Percentiles rank a stretch among this genome's conserved stretches.
Evolutionary conservation across 1,140 invertebrate species (phyloP).

Genomic region (Cylas formicarius): DNA sequence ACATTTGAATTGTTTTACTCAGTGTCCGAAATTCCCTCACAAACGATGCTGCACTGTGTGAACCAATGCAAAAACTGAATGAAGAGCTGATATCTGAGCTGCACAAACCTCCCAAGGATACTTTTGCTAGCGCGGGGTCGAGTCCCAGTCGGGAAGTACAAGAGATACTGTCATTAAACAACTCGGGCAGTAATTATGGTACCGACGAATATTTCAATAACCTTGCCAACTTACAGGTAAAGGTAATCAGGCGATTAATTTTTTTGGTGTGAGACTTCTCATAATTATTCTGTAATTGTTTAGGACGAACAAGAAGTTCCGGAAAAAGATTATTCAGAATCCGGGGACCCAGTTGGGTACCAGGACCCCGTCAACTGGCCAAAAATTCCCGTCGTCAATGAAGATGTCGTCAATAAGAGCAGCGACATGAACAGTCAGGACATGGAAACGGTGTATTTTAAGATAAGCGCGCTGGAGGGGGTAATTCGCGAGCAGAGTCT

Average conservation of each 20-base stretch:
- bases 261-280: neutral
- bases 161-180: slow-evolving; percentile 62
- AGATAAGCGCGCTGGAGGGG: slow-evolving; percentile 32
- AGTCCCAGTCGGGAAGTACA: slow-evolving; percentile 81
- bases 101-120: slow-evolving; percentile 37
- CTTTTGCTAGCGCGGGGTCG: slow-evolving; percentile 61
- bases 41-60: slow-evolving; percentile 10
- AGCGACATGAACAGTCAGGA: slow-evolving; percentile 24
- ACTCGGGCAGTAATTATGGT: slow-evolving; percentile 29
- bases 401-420: slow-evolving; percentile 21
- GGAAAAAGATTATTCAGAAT: slow-evolving; percentile 20
- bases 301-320: slow-evolving; percentile 17
- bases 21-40: slow-evolving; percentile 22
- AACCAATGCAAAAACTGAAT: slow-evolving; percentile 24
- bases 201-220: slow-evolving; percentile 37
- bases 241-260: slow-evolving; percentile 8
- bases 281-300: neutral
- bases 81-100: slow-evolving; percentile 29
- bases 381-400: slow-evolving; percentile 43
- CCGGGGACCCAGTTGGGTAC: slow-evolving; percentile 13
- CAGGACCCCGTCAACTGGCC: slow-evolving; percentile 35
- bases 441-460: slow-evolving; percentile 30
- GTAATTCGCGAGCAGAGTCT: slow-evolving; percentile 37
- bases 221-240: slow-evolving; percentile 29
- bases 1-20: slow-evolving; percentile 2